Percentiles rank a stretch among this genome's conserved stretches.
Evolutionary conservation across 2,888 invertebrate species (phyloP).

Genomic region (Pyrrhosoma nymphula): DNA sequence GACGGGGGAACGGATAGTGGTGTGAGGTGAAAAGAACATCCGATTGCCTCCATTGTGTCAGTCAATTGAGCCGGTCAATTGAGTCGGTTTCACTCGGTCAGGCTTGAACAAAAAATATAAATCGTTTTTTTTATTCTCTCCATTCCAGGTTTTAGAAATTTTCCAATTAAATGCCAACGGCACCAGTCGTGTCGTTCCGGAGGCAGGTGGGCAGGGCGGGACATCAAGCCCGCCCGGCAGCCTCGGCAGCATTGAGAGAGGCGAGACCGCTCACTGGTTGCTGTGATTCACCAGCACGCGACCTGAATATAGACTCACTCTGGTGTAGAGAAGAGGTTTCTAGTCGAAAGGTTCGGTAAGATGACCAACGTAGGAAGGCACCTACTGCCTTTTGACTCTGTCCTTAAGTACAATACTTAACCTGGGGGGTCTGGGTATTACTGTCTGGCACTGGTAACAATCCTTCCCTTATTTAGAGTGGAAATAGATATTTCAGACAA

Average conservation of each 20-base stretch:
- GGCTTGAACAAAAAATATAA: not conserved
- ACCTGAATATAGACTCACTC: not conserved
- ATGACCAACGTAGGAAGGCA: too few species aligned
- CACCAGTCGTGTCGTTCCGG: not conserved
- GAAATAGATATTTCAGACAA: too few species aligned
- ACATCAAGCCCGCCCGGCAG: not conserved
- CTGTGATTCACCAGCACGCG: not conserved
- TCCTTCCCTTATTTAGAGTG: too few species aligned
- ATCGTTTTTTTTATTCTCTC: not conserved
- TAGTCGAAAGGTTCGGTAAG: not conserved
- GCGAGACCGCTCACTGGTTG: not conserved
- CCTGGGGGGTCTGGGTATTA: too few species aligned
- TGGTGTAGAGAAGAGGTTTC: not conserved
- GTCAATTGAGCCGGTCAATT: constrained; percentile 28
- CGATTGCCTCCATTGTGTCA: constrained; percentile 76
- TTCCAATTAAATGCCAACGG: not conserved
- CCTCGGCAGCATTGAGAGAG: not conserved
- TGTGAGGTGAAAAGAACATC: constrained; percentile 74
- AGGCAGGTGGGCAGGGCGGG: not conserved
- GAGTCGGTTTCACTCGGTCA: constrained; percentile 36
- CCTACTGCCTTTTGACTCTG: too few species aligned
- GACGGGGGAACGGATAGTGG: not conserved
- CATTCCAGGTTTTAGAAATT: constrained; percentile 1
- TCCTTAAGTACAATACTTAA: too few species aligned
- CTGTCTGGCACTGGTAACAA: too few species aligned